Percentiles rank a stretch among this genome's conserved stretches.
Evolutionary conservation across 2,888 invertebrate species (phyloP).

Genomic region (Phorcus lineatus): DNA sequence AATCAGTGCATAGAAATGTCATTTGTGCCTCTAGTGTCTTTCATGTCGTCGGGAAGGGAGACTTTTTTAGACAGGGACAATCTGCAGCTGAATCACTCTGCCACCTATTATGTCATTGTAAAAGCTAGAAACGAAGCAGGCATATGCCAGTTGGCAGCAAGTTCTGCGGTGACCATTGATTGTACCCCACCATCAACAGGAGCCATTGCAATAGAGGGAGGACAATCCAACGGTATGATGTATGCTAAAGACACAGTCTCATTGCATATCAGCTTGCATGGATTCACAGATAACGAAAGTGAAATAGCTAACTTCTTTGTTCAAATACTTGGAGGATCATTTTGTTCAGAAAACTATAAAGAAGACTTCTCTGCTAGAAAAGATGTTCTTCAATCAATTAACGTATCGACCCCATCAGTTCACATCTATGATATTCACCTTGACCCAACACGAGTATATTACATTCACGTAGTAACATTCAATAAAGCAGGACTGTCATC

Average conservation of each 20-base stretch:
- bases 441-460: slow-evolving; percentile 32
- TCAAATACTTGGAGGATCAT: neutral
- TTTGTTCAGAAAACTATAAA: no score
- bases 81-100: slow-evolving; percentile 40
- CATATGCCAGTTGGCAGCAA: slow-evolving; percentile 40
- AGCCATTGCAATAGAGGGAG: slow-evolving; percentile 29
- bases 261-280: neutral
- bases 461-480: slow-evolving; percentile 35
- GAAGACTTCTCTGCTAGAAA: no score
- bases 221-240: neutral
- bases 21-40: neutral
- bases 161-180: slow-evolving; percentile 42
- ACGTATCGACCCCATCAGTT: slow-evolving; percentile 32
- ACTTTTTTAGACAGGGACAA: slow-evolving; percentile 34
- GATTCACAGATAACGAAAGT: neutral
- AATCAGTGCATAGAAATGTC: slow-evolving; percentile 38
- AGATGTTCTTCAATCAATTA: neutral
- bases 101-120: slow-evolving; percentile 44
- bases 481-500: slow-evolving; percentile 43
- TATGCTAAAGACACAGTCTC: neutral
- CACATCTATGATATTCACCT: slow-evolving; percentile 48
- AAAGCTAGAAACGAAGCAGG: slow-evolving; percentile 48
- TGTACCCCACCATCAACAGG: slow-evolving; percentile 45
- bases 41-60: slow-evolving; percentile 39
- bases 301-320: neutral